Evolutionary conservation across 1,140 invertebrate species (phyloP).

Genomic region (Apis cerana): DNA sequence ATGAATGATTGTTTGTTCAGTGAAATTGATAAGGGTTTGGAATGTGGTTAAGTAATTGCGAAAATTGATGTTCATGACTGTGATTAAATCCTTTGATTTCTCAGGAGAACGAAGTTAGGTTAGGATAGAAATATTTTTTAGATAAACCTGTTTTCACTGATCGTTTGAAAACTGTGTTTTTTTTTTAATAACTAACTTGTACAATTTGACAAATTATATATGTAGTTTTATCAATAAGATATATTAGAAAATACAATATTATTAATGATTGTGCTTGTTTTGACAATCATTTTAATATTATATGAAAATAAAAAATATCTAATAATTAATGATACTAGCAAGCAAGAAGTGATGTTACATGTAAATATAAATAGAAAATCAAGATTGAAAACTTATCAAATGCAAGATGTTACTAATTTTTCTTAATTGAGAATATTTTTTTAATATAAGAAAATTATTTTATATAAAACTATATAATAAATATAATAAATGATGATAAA

Average conservation of each 20-base stretch:
- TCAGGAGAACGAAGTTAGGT: background rate
- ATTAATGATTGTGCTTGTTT: background rate
- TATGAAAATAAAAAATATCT: too few relatives aligned
- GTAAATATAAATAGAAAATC: too few relatives aligned
- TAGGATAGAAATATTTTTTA: background rate
- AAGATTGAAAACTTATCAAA: too few relatives aligned
- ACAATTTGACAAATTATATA: background rate
- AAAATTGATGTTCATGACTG: background rate
- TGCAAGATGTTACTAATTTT: too few relatives aligned
- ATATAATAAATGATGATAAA: too few relatives aligned
- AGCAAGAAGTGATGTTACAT: too few relatives aligned
- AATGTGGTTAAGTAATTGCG: background rate
- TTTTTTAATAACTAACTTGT: background rate
- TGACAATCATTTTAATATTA: too few relatives aligned
- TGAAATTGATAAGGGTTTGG: background rate
- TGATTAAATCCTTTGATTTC: background rate
- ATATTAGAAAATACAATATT: background rate
- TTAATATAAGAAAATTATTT: too few relatives aligned
- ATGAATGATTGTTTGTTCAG: conserved; percentile 4
- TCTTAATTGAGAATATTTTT: too few relatives aligned
- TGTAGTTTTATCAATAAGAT: background rate
- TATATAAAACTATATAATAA: too few relatives aligned
- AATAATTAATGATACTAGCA: too few relatives aligned
- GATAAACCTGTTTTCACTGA: background rate
- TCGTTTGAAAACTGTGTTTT: background rate